Conservation (phyloP, 1,140 invertebrate species). For the Drosophila hydei region DNA sequence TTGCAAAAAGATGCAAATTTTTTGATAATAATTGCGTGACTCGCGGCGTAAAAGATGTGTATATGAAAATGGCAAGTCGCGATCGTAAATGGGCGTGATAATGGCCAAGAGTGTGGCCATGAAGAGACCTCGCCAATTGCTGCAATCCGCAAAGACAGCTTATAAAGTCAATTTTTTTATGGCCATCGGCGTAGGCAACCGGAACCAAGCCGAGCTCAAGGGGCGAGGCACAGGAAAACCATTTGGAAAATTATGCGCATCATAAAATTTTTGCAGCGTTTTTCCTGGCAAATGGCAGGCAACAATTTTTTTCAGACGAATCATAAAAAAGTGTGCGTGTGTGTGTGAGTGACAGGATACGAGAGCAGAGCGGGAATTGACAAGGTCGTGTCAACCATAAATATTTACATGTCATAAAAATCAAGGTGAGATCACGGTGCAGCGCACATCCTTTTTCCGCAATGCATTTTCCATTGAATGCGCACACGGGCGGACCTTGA, state of each 20-base stretch:
- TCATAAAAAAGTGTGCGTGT: constrained; percentile 63
- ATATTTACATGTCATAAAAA: constrained; percentile 81
- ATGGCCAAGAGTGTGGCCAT: constrained; percentile 18
- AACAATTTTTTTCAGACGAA: constrained; percentile 61
- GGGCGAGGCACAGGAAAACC: constrained; percentile 47
- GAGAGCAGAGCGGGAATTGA: constrained; percentile 24
- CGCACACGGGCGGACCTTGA: constrained; percentile 49
- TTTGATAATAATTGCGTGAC: constrained; percentile 44
- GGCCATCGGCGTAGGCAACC: constrained; percentile 59
- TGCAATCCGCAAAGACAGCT: constrained; percentile 45
- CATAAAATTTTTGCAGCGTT: constrained; percentile 67
- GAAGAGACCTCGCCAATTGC: constrained; percentile 24
- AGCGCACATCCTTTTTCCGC: constrained; percentile 72
- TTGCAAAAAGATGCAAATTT: not conserved
- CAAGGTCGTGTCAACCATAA: constrained; percentile 80
- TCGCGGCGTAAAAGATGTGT: constrained; percentile 36
- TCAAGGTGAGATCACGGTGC: constrained; percentile 60
- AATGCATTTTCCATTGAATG: constrained; percentile 74
- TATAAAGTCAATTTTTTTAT: constrained; percentile 81
- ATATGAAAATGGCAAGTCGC: constrained; percentile 28
- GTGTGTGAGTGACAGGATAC: constrained; percentile 35
- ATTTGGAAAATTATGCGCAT: constrained; percentile 72
- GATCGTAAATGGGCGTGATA: constrained; percentile 59
- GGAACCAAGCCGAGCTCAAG: constrained; percentile 39
- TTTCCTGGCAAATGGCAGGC: constrained; percentile 47